Conservation (phyloP, 2,888 invertebrate species). For the Acleris laterana region DNA sequence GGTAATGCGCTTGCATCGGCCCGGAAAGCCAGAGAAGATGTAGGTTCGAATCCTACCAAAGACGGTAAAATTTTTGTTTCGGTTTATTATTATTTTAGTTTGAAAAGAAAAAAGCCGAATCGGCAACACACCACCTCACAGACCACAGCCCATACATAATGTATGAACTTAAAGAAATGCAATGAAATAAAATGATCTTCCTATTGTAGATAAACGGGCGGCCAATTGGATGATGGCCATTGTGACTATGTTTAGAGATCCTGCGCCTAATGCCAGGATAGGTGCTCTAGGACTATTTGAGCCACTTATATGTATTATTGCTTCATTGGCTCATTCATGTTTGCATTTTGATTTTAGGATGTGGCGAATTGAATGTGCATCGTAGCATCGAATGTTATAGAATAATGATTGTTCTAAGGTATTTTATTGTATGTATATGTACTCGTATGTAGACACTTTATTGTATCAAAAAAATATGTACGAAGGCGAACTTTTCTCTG, state of each 20-base stretch:
- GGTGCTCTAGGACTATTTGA: constrained; percentile 65
- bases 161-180: constrained; percentile 80
- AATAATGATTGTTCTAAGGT: too few relatives aligned
- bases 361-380: constrained; percentile 2
- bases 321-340: constrained; percentile 67
- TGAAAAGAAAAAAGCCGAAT: constrained; percentile 22
- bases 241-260: constrained; percentile 84
- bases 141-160: constrained; percentile 65
- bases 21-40: too few relatives aligned
- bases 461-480: too few relatives aligned
- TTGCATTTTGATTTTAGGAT: constrained; percentile 18
- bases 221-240: constrained; percentile 83
- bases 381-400: neutral
- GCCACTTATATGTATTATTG: constrained; percentile 74
- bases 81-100: too few relatives aligned
- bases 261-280: constrained; percentile 75
- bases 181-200: constrained; percentile 60
- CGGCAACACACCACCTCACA: constrained; percentile 39
- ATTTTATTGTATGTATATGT: too few relatives aligned
- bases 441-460: too few relatives aligned
- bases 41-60: too few relatives aligned
- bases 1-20: too few relatives aligned
- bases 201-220: constrained; percentile 77
- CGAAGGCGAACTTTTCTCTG: too few relatives aligned
- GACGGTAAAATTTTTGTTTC: too few relatives aligned